These are phyloP conservation scores for Oriolus oriolus DNA, from an alignment of 2,113 vertebrate genomes.

Conservation along the genomic window DNA sequence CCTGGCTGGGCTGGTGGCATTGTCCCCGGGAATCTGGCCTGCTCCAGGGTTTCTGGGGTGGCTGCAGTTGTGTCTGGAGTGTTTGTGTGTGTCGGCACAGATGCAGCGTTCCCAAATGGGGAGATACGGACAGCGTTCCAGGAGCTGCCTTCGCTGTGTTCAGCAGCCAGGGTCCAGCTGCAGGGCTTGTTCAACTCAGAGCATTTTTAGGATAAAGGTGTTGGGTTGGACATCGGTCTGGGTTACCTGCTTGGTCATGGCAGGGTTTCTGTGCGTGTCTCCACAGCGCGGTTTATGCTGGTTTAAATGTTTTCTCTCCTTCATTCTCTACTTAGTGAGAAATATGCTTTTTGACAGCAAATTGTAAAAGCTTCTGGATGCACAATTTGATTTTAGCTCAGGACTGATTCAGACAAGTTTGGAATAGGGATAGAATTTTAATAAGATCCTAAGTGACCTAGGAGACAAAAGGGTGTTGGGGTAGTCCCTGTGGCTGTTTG, in stretches of 20 bases:
- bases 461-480: not conserved
- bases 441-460: not conserved
- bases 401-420: not conserved
- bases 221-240: not conserved
- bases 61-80: not conserved
- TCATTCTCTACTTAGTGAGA: not conserved
- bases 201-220: not conserved
- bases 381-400: not conserved
- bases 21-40: not conserved
- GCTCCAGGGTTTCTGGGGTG: not conserved
- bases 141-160: not conserved
- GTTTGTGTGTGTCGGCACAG: not conserved
- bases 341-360: not conserved
- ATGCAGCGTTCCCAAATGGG: fast-evolving
- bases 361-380: not conserved
- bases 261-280: not conserved
- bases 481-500: not conserved
- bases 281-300: not conserved
- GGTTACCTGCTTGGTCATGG: not conserved
- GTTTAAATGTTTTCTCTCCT: not conserved
- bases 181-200: not conserved
- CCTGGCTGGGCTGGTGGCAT: not conserved
- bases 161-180: not conserved
- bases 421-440: not conserved
- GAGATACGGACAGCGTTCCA: fast-evolving